Percentiles rank a stretch among this genome's conserved stretches.
Evolutionary conservation across 35 echinoderm and acorn worm species (phyloP).

Genomic region (Lytechinus variegatus): DNA sequence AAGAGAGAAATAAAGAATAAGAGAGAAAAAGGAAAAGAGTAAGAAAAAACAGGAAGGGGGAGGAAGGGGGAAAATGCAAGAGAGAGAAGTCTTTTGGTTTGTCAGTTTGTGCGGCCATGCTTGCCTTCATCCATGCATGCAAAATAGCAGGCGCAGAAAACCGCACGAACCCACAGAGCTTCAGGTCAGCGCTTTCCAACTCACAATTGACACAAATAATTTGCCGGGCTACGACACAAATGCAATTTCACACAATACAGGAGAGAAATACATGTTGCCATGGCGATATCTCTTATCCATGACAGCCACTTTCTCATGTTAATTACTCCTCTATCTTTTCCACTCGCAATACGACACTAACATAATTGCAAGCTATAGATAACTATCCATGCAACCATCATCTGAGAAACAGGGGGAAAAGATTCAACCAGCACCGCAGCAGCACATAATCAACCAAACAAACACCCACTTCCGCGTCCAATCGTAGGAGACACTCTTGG

Average conservation of each 20-base stretch:
- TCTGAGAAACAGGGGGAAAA: neutral
- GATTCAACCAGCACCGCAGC: neutral
- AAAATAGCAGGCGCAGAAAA: slow-evolving; percentile 36
- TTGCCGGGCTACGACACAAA: slow-evolving; percentile 23
- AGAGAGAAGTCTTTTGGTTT: neutral
- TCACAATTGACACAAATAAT: slow-evolving; percentile 46
- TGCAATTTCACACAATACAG: neutral
- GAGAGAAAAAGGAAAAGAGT: neutral
- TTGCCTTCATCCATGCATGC: slow-evolving; percentile 35
- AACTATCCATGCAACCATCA: neutral
- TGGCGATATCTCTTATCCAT: slow-evolving; percentile 18
- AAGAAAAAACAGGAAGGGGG: neutral
- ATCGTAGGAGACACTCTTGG: neutral
- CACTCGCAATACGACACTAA: neutral
- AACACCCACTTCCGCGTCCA: neutral
- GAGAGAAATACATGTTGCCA: slow-evolving; percentile 2
- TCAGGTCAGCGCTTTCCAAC: slow-evolving; percentile 36
- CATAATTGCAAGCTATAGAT: neutral
- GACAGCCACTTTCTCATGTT: slow-evolving; percentile 10
- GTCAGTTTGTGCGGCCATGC: slow-evolving; percentile 19
- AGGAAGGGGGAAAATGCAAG: neutral
- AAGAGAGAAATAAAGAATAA: neutral
- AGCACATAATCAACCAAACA: slow-evolving; percentile 11
- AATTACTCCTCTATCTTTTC: neutral
- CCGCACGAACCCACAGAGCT: neutral